Base-by-base conservation (phyloP, 35 echinoderm and acorn worm genomes). In the Heliocidaris tuberculata region DNA sequence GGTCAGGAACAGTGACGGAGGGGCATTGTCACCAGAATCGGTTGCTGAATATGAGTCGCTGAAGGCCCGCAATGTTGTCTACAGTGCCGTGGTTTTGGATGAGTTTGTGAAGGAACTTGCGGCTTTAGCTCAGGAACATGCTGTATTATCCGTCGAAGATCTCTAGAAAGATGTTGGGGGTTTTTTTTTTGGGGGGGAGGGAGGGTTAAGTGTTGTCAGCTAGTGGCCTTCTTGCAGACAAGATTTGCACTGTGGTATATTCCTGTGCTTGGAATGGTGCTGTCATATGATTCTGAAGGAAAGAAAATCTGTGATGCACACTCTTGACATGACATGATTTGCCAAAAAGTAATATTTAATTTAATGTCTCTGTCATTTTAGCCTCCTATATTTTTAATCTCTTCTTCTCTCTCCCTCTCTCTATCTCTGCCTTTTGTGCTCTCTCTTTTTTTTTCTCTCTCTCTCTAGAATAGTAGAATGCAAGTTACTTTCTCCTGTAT, bases 61-160 rank as follows among this genome's bases (percentile, higher is more conserved):
- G 31, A 96, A 91, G 42, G 95, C 96, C 19, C 96, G 95, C 94
- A 99, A 99, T 89, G 98, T 96, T 6, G 98, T 99, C 65, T 99
- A 99, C 88, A 95, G 95, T 88, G 96, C 98, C 15, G 97, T 99
- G 15, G 94, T 99, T 32, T 96, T 99, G 91, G 98, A 99, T 56
- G 98, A 99, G 88, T 99, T 99, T 88, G 48, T 99, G 50, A 99
- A 99, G 78, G 98, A 97, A 88, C 94, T 97, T 94, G 97, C 98
- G 0, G 98, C 98, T 8, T 94, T 97, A 21, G 94, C 97, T 56
- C 97, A 97, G 71, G 98, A 97, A 92, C 97, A 97, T 95, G 97
- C 95, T 50, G 97, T 99, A 8, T 94, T 94, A 16, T 86, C 93
- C 42, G 86, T 93, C 31, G 97, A 97, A 61, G 93, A 96, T 47